Percentiles rank a stretch among this genome's conserved stretches.
Conservation (phyloP, 2,888 invertebrate species). For the Nephrotoma appendiculata region DNA sequence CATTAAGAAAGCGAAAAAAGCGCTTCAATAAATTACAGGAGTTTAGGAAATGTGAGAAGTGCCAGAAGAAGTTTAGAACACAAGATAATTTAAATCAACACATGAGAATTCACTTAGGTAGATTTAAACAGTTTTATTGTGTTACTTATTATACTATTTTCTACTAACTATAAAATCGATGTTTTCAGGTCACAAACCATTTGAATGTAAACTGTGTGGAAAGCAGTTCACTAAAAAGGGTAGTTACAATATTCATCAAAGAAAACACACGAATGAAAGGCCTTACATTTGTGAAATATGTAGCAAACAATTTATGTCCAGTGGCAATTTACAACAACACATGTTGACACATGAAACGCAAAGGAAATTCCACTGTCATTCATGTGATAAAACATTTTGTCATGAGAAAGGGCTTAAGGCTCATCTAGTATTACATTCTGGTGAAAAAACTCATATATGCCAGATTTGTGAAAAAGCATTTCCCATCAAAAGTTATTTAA, state of each 20-base stretch:
- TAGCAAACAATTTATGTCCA: background rate
- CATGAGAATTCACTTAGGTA: background rate
- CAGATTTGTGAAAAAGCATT: background rate
- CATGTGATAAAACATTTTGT: background rate
- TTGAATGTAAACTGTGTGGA: background rate
- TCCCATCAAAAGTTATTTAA: background rate
- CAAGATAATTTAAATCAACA: background rate
- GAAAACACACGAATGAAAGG: background rate
- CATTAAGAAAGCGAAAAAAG: background rate
- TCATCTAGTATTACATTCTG: background rate
- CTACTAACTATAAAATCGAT: too few relatives aligned
- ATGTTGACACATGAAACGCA: background rate
- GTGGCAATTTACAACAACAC: background rate
- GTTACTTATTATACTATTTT: too few relatives aligned
- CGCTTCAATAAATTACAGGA: background rate
- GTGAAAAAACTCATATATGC: background rate
- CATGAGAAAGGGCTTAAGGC: background rate
- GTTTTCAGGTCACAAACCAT: background rate
- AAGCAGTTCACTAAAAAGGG: background rate
- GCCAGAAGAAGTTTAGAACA: background rate
- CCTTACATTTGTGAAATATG: slow-evolving; percentile 1
- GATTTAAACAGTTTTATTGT: background rate
- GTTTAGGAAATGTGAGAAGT: background rate
- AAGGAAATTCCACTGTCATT: background rate
- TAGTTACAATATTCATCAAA: background rate